Conservation (phyloP, 2,888 invertebrate species). For the Dermolepida albohirtum region DNA sequence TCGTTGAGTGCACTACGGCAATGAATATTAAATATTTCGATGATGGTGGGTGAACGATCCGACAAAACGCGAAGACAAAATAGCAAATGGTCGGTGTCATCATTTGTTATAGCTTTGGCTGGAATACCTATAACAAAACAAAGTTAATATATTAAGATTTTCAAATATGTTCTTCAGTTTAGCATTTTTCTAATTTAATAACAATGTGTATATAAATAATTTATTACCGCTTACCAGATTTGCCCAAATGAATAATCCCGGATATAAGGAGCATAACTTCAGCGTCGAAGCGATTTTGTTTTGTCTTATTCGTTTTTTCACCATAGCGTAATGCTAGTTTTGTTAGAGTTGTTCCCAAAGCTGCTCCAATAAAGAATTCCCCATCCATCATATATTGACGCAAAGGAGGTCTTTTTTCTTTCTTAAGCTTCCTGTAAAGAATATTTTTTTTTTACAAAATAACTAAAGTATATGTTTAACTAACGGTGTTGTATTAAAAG, state of each 20-base stretch:
- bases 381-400: constrained; percentile 92
- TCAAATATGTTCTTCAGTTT: too few species aligned
- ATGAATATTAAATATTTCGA: constrained; percentile 77
- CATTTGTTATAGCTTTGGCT: constrained; percentile 89
- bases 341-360: constrained; percentile 89
- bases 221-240: constrained; percentile 69
- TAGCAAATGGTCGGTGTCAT: constrained; percentile 91
- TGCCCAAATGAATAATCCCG: constrained; percentile 74
- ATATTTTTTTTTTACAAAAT: constrained; percentile 1
- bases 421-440: constrained; percentile 67
- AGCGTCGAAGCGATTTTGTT: constrained; percentile 74
- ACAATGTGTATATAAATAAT: too few species aligned
- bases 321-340: constrained; percentile 87
- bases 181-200: too few species aligned
- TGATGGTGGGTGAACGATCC: constrained; percentile 75
- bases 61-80: constrained; percentile 82
- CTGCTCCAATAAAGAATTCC: constrained; percentile 95
- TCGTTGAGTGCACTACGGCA: constrained; percentile 84
- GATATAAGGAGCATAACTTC: constrained; percentile 74
- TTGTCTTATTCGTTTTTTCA: constrained; percentile 62
- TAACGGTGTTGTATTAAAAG: constrained; percentile 86
- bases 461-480: constrained; percentile 56
- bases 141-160: not conserved
- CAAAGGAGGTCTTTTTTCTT: constrained; percentile 82
- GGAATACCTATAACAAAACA: constrained; percentile 66